A percentile compares a stretch with the other conserved stretches of the same genome.
phyloP scores from a whole-genome alignment of 1,140 invertebrate species.

The Diabrotica virgifera region DNA sequence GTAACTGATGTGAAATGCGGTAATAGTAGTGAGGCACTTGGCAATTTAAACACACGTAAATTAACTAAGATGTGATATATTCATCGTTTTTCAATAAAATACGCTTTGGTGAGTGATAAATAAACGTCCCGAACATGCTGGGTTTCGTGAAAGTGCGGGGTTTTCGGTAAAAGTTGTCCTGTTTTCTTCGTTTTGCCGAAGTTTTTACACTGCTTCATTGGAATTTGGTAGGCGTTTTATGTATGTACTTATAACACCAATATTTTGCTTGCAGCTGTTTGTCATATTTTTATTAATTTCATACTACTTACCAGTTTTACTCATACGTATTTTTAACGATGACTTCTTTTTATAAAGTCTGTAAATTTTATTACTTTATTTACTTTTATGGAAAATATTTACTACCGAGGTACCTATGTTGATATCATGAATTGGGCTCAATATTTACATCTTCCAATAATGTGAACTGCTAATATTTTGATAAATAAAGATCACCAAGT shows the following conservation, averaged over 20 bases:
- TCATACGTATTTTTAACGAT: slow-evolving; percentile 33
- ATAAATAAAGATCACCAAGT: background rate
- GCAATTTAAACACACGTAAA: slow-evolving; percentile 12
- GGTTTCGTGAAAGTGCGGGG: background rate
- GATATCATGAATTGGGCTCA: background rate
- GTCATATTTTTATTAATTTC: background rate
- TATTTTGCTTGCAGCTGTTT: slow-evolving; percentile 8
- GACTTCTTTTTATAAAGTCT: slow-evolving; percentile 13
- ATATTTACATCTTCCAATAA: background rate
- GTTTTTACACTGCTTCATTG: slow-evolving; percentile 27
- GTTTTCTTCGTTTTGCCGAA: background rate
- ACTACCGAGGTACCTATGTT: background rate
- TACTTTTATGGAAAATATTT: background rate
- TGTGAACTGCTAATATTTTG: background rate
- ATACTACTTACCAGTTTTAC: slow-evolving; percentile 13
- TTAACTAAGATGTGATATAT: slow-evolving; percentile 13
- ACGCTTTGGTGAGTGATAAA: background rate
- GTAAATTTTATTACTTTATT: background rate
- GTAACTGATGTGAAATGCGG: background rate
- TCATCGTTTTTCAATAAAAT: slow-evolving; percentile 12
- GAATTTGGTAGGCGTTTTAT: slow-evolving; percentile 37
- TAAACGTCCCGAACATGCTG: background rate
- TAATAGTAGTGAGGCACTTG: slow-evolving; percentile 6
- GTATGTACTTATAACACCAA: slow-evolving; percentile 17
- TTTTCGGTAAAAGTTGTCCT: background rate